Base-by-base conservation (phyloP, 2,888 invertebrate genomes). In the Tethea ocularis region DNA sequence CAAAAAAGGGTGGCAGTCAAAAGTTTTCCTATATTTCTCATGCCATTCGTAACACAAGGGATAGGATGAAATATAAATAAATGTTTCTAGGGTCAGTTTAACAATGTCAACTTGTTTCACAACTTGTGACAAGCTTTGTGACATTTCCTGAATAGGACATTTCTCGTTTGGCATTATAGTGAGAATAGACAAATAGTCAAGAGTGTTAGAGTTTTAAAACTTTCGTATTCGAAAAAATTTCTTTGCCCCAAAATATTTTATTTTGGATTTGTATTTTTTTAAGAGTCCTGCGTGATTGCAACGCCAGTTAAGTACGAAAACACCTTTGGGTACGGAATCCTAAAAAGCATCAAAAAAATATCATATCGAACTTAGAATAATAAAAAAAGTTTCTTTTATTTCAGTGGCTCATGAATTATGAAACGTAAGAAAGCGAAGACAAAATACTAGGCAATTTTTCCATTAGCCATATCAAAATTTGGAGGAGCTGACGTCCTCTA, bases 81-180 rank as follows among this genome's bases (percentile, higher is more conserved):
- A 46, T 46, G 46, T 46, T 46, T 46, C 46, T 20, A 20, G 46
- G 46, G 46, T 46, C 46, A 10, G 46, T 46, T 46, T 20, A 46
- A 46, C 46, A 46, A 20, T 46, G 46, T 46, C 46, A 20, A 20
- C 46, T 41, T 41, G 41, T 41, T 41, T 41, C 17, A 17, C 41
- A 41, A 41, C 41, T 46, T 20, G 46, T 46, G 46, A 20, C 46
- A 41, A 41, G 41, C 17, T 41, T 41, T 15, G 17, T 41, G 41
- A 41, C 17, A 46, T 46, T 8, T 46, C 46, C 46, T 46, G 20
- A 46, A 46, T 20, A 46, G 17, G 46, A 46, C 10, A 6, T 20
- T 3, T 10, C 20, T 46, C 20, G 46, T 46, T 17, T 46, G 20
- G 17, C 20, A 20, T 46, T 46, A 8, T 20, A 46, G 20, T 46